Conservation (phyloP, 2,888 invertebrate species). For the Dinocampus coccinellae region DNA sequence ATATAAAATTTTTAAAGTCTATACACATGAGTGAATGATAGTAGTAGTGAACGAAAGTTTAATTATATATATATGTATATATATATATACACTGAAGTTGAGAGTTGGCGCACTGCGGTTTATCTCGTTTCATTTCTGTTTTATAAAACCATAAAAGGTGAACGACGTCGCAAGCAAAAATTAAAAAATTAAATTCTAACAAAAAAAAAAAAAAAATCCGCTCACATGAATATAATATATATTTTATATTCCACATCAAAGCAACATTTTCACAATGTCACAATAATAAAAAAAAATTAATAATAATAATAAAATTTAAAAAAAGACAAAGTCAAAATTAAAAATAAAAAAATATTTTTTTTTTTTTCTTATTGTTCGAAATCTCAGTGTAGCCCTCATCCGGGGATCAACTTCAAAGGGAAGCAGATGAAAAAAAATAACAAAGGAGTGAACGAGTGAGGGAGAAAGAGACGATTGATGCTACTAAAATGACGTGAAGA, state of each 20-base stretch:
- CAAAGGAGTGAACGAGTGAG: no score
- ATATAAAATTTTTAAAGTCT: no score
- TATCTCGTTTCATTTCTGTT: conserved; percentile 30
- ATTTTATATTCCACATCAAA: no score
- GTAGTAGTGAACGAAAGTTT: not conserved
- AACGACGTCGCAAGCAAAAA: not conserved
- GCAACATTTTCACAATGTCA: no score
- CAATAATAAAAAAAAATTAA: not conserved
- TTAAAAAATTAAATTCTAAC: not conserved
- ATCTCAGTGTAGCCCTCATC: not conserved
- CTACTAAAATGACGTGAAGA: not conserved
- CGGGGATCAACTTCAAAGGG: not conserved
- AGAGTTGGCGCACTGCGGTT: conserved; percentile 43
- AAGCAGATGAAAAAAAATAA: no score
- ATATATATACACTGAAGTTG: not conserved
- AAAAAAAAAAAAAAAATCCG: not conserved
- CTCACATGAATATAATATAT: no score
- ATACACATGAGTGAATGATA: not conserved
- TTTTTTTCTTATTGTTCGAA: not conserved
- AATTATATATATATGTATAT: not conserved
- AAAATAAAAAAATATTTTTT: not conserved
- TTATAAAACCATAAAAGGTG: not conserved
- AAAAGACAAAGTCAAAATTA: not conserved
- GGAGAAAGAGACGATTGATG: not conserved
- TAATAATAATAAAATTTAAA: not conserved